phyloP scores from a whole-genome alignment of 2,888 invertebrate genomes.

The Campopleginae sp. region DNA sequence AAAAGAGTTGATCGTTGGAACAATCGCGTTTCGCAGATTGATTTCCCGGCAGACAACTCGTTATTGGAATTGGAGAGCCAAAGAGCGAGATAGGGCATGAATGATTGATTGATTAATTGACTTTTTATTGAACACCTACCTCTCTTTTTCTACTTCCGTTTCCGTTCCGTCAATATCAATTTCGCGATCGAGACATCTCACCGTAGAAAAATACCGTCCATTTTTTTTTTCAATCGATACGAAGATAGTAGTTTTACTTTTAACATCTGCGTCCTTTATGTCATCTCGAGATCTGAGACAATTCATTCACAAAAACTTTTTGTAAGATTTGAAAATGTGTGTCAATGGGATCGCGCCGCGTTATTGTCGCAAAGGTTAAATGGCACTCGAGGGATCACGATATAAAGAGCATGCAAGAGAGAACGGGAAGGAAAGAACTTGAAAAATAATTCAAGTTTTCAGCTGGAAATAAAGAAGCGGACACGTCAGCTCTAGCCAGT shows the following conservation, averaged over 20 bases:
- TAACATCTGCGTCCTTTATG: not conserved
- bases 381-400: not conserved
- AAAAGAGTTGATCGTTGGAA: constrained; percentile 24
- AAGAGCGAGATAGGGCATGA: constrained; percentile 10
- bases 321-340: not conserved
- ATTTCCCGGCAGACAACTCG: constrained; percentile 48
- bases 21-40: constrained; percentile 51
- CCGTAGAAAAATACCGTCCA: constrained; percentile 5
- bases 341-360: not conserved
- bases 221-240: constrained; percentile 1
- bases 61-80: constrained; percentile 24
- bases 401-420: not conserved
- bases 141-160: not conserved
- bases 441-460: not conserved
- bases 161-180: constrained; percentile 29
- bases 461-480: not conserved
- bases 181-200: constrained; percentile 26
- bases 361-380: not conserved
- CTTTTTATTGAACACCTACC: constrained; percentile 34
- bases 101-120: constrained; percentile 56
- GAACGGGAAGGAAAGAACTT: not conserved
- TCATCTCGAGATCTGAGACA: not conserved
- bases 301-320: not conserved
- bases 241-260: not conserved
- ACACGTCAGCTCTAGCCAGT: not conserved